Base-by-base conservation (phyloP, 2,888 invertebrate genomes). In the Sclerodermus sp. region DNA sequence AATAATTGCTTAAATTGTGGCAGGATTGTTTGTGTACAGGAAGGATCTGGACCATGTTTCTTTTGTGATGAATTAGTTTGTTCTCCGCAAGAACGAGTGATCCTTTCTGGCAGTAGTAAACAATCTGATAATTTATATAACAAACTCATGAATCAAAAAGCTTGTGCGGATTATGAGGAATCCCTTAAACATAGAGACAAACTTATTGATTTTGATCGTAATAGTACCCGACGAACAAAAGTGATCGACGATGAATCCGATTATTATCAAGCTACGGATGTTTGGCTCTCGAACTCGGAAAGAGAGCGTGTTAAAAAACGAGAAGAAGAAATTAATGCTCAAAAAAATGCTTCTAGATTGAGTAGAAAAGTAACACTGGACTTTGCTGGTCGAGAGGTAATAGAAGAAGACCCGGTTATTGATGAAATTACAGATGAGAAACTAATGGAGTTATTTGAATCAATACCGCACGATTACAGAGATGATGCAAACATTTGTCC, bases 1-100 rank as follows among this genome's bases (percentile, higher is more conserved):
- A 94, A 93, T 74, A 99, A 99, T 79, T 99, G 99, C 70, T 74
- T 91, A 10, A 85, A 86, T 53, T 99, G 99, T 79, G 99, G 99
- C 0, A 85, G 96, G 49, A 90, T 99, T 54, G 91, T 98, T 4
- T 99, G 98, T 78, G 85, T 85, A 47, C 95, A 96, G 79, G 99
- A 99, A 81, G 97, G 98, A 1, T 90, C 96, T 8, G 99, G 99
- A 0, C 95, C 96, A 0, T 99, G 99, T 73, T 84, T 96, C 39
- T 95, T 89, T 73, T 99, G 99, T 80, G 91, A 89, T 0, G 85
- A 85, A 66, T 80, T 93, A 76, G 97, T 98, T 76, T 89, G 89
- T 67, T 88, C 89, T 0, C 82, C 83, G 16, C 87, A 89, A 53
- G 90, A 93, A 70, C 83, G 85, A 68, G 83, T 83, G 55, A 79